phyloP scores from a whole-genome alignment of 2,113 vertebrate genomes.

The Oryzias melastigma region DNA sequence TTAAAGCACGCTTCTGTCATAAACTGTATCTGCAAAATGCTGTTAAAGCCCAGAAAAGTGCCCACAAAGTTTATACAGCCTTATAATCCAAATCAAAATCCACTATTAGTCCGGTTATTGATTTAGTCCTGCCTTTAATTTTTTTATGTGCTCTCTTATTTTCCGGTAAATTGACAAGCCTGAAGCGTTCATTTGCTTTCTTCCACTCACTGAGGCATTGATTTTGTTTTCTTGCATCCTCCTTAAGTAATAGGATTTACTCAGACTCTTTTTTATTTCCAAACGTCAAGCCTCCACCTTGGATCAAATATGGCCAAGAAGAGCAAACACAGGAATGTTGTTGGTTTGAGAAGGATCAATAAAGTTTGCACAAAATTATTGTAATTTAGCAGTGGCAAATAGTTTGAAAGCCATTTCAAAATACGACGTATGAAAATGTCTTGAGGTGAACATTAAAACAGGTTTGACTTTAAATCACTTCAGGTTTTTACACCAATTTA shows the following conservation, averaged over 20 bases:
- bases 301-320: too few relatives aligned
- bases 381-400: too few relatives aligned
- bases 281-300: too few relatives aligned
- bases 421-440: too few relatives aligned
- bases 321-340: too few relatives aligned
- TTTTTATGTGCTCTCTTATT: slow-evolving; percentile 40
- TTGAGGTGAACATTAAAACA: too few relatives aligned
- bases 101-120: slow-evolving; percentile 51
- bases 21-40: slow-evolving; percentile 41
- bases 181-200: slow-evolving; percentile 32
- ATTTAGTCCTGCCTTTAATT: slow-evolving; percentile 47
- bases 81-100: slow-evolving; percentile 48
- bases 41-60: slow-evolving; percentile 42
- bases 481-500: neutral
- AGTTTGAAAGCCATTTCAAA: too few relatives aligned
- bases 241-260: slow-evolving; percentile 48
- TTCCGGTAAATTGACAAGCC: slow-evolving; percentile 39
- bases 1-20: slow-evolving; percentile 26
- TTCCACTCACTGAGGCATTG: slow-evolving; percentile 26
- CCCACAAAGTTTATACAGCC: slow-evolving; percentile 34
- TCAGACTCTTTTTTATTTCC: slow-evolving; percentile 50
- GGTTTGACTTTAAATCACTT: neutral
- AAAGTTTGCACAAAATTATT: too few relatives aligned
- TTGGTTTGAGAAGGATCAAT: too few relatives aligned
- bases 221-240: slow-evolving; percentile 38